Evolutionary conservation across 2,888 invertebrate genomes (phyloP).

Genomic region (Stenurella melanura): DNA sequence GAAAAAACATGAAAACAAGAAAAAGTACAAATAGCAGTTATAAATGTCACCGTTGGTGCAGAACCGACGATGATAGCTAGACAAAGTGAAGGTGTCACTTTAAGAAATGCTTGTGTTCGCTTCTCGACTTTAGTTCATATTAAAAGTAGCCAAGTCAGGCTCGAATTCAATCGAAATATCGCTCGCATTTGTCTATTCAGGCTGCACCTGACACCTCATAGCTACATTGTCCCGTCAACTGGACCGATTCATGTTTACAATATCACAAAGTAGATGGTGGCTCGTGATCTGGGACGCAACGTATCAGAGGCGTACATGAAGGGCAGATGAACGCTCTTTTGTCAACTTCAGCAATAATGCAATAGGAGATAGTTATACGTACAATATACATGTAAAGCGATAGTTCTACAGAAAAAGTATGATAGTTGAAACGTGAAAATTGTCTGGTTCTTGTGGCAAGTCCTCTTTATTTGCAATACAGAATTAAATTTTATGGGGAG

Average conservation of each 20-base stretch:
- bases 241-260: constrained; percentile 65
- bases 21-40: constrained; percentile 32
- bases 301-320: constrained; percentile 15
- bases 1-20: constrained; percentile 40
- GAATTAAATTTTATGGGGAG: too few relatives aligned
- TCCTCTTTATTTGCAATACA: too few relatives aligned
- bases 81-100: constrained; percentile 57
- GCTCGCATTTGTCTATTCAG: constrained; percentile 64
- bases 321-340: background rate
- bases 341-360: background rate
- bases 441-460: too few relatives aligned
- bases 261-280: constrained; percentile 58
- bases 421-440: too few relatives aligned
- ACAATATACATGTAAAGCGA: too few relatives aligned
- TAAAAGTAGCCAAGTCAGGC: constrained; percentile 58
- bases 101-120: constrained; percentile 46
- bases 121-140: constrained; percentile 55
- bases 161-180: constrained; percentile 65
- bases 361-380: too few relatives aligned
- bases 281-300: constrained; percentile 52
- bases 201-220: constrained; percentile 66
- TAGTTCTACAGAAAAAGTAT: too few relatives aligned
- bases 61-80: constrained; percentile 44
- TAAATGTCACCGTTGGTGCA: constrained; percentile 25
- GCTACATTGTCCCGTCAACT: constrained; percentile 66